These are phyloP conservation scores for Macrocentrus cingulum DNA, from an alignment of 1,140 invertebrate species.

Conservation along the genomic window DNA sequence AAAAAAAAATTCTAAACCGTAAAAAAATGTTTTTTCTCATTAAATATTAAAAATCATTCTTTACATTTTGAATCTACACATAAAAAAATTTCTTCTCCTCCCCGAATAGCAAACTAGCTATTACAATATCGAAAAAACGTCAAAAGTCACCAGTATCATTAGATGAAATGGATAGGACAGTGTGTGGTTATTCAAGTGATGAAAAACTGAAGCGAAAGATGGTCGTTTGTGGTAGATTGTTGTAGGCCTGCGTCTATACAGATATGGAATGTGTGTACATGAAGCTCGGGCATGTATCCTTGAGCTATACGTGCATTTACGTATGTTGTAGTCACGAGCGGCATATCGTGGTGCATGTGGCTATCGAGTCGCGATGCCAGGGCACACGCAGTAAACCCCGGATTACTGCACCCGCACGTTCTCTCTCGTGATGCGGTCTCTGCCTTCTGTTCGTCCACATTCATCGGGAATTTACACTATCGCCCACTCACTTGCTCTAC, in stretches of 20 bases:
- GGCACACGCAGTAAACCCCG: conserved; percentile 8
- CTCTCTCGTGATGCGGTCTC: neutral
- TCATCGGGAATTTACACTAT: conserved; percentile 4
- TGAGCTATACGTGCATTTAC: neutral
- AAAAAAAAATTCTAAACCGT: too few species aligned
- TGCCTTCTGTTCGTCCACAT: conserved; percentile 14
- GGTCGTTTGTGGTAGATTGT: conserved; percentile 1
- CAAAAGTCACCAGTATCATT: too few species aligned
- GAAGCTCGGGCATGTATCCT: neutral
- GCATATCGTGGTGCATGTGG: conserved; percentile 21
- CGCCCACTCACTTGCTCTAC: too few species aligned
- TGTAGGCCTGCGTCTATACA: neutral
- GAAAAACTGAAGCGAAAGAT: conserved; percentile 3
- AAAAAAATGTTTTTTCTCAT: too few species aligned
- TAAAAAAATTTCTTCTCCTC: too few species aligned
- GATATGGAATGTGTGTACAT: conserved; percentile 10
- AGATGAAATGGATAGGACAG: neutral
- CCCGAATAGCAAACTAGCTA: too few species aligned
- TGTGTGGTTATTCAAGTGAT: neutral
- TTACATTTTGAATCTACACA: too few species aligned
- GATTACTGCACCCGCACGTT: conserved; percentile 10
- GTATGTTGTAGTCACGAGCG: neutral
- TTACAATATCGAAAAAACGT: too few species aligned
- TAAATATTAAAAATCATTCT: neutral
- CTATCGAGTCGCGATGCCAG: conserved; percentile 18